Conservation (phyloP, 2,888 invertebrate species). For the Drosophila trichaetosa region DNA sequence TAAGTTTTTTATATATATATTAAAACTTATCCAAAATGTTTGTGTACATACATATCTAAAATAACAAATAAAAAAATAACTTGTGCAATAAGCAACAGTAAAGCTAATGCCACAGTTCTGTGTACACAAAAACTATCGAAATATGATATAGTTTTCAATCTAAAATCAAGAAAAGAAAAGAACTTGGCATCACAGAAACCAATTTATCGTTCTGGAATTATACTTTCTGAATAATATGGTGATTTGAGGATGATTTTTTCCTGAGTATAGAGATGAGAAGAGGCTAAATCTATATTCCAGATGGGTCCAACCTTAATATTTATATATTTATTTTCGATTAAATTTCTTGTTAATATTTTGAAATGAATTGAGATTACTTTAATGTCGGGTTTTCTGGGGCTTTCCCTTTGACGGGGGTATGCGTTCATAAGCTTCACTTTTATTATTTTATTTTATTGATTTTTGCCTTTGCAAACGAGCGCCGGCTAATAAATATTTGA, state of each 20-base stretch:
- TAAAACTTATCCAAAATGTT: neutral
- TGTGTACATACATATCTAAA: too few relatives aligned
- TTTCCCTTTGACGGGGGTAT: neutral
- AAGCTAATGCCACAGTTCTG: neutral
- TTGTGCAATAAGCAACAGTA: neutral
- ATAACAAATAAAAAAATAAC: neutral
- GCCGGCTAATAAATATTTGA: too few relatives aligned
- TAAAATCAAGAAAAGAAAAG: neutral
- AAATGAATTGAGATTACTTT: neutral
- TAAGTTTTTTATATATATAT: too few relatives aligned
- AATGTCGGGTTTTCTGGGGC: neutral
- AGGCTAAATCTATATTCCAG: neutral
- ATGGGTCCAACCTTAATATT: neutral
- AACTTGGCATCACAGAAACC: too few relatives aligned
- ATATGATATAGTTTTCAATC: neutral
- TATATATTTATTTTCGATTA: neutral
- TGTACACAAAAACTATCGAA: neutral
- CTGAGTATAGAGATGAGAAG: neutral
- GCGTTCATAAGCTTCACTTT: neutral
- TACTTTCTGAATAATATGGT: neutral
- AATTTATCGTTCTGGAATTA: too few relatives aligned
- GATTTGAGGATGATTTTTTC: neutral
- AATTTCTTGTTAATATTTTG: neutral
- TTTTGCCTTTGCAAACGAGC: neutral
- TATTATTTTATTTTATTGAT: neutral